Percentiles rank a stretch among this genome's conserved stretches.
phyloP scores from a whole-genome alignment of 2,888 invertebrate genomes.

The Electrophaes corylata region DNA sequence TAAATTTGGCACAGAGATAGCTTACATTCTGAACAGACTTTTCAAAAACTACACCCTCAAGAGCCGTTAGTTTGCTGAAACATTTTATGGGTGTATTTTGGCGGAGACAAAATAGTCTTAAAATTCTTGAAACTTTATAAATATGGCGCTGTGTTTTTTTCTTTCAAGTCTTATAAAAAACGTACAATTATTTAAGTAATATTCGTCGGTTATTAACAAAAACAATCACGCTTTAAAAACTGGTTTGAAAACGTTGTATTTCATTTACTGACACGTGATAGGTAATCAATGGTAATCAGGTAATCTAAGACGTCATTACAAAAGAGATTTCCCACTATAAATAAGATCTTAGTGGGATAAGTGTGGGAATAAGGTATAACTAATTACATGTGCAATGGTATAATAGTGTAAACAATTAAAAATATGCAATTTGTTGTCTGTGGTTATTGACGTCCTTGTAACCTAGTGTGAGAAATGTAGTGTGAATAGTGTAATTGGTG shows the following conservation, averaged over 20 bases:
- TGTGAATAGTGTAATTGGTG: too few relatives aligned
- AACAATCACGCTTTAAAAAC: background rate
- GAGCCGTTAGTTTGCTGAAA: too few relatives aligned
- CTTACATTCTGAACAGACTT: too few relatives aligned
- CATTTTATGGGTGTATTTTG: too few relatives aligned
- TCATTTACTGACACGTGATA: constrained; percentile 9
- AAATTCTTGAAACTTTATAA: too few relatives aligned
- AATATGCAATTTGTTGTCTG: too few relatives aligned
- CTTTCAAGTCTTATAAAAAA: background rate
- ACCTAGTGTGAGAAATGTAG: too few relatives aligned
- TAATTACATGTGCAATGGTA: constrained; percentile 11
- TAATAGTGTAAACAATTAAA: constrained; percentile 15
- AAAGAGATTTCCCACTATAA: constrained; percentile 17
- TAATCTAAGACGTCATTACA: background rate
- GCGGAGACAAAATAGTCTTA: too few relatives aligned
- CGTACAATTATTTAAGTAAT: background rate
- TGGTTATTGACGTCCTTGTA: too few relatives aligned
- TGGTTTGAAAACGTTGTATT: background rate
- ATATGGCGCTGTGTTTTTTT: background rate
- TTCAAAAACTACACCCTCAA: too few relatives aligned
- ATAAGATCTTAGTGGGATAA: constrained; percentile 9
- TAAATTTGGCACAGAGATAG: too few relatives aligned
- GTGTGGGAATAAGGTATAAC: constrained; percentile 22
- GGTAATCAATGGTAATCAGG: background rate
- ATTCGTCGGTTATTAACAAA: background rate